Conservation (phyloP, 2,888 invertebrate species). For the Sesia bembeciformis region DNA sequence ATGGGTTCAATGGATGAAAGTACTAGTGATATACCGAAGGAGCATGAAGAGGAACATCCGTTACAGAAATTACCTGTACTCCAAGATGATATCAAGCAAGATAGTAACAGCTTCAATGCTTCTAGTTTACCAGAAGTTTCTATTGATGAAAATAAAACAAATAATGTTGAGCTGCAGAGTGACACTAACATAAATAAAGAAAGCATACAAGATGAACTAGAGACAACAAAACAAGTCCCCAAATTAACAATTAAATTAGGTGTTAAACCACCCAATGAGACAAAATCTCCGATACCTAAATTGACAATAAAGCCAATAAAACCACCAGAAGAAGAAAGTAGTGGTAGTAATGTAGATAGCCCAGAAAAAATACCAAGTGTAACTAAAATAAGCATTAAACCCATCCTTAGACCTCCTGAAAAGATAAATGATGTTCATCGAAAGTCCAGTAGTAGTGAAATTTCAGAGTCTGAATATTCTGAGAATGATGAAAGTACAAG, state of each 20-base stretch:
- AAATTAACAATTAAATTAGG: conserved; percentile 67
- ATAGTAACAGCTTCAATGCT: conserved; percentile 2
- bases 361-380: conserved; percentile 49
- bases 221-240: conserved; percentile 52
- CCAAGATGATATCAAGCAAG: conserved; percentile 1
- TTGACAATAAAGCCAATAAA: conserved; percentile 51
- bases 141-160: background rate
- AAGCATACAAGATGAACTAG: conserved; percentile 21
- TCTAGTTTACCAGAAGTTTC: background rate
- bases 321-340: conserved; percentile 24
- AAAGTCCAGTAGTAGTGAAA: conserved; percentile 69
- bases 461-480: conserved; percentile 68
- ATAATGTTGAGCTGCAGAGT: background rate
- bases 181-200: conserved; percentile 1
- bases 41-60: background rate
- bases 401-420: conserved; percentile 59
- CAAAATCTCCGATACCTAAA: conserved; percentile 54
- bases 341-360: conserved; percentile 17
- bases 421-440: conserved; percentile 61
- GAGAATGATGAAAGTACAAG: conserved; percentile 71
- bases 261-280: conserved; percentile 48
- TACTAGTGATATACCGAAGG: background rate
- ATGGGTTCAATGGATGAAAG: background rate
- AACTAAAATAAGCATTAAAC: conserved; percentile 67
- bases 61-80: background rate